These are phyloP conservation scores for Acanthurus lineatus DNA, from an alignment of 2,797 vertebrate genomes.

Conservation along the genomic window DNA sequence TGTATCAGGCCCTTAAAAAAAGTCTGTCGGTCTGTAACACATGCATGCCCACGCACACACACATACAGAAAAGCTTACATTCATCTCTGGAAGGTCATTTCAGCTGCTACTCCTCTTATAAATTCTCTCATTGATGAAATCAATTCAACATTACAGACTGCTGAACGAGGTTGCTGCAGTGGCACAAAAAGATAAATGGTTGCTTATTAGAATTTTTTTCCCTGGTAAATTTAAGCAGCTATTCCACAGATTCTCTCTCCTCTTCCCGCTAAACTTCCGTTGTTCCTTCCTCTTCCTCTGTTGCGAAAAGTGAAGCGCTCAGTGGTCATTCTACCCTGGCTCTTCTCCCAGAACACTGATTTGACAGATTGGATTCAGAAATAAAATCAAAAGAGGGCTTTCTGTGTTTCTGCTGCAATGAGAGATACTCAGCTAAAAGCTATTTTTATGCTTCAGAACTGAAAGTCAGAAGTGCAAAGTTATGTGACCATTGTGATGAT, in stretches of 20 bases:
- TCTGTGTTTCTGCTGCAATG: conserved; percentile 14
- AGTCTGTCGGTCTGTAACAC: conserved; percentile 2
- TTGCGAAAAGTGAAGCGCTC: conserved; percentile 49
- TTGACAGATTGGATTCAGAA: conserved; percentile 44
- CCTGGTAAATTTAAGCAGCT: conserved; percentile 51
- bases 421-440: conserved; percentile 5
- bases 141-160: conserved; percentile 49
- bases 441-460: conserved; percentile 9
- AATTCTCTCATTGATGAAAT: conserved; percentile 41
- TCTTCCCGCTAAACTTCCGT: conserved; percentile 1
- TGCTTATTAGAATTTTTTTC: conserved; percentile 55
- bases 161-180: conserved; percentile 32
- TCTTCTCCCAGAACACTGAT: conserved; percentile 58
- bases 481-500: no score
- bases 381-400: conserved; percentile 28
- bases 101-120: conserved; percentile 21
- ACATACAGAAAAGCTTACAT: neutral
- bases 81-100: conserved; percentile 23
- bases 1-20: conserved; percentile 26
- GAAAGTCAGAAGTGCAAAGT: neutral
- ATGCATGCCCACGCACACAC: conserved; percentile 10
- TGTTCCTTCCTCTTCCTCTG: conserved; percentile 63
- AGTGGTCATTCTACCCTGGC: conserved; percentile 62
- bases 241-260: conserved; percentile 66
- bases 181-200: neutral